Evolutionary conservation across 1,140 invertebrate genomes (phyloP), one percentile per base, ranked within the genome.

Genomic region (Aphelenchoides besseyi): DNA sequence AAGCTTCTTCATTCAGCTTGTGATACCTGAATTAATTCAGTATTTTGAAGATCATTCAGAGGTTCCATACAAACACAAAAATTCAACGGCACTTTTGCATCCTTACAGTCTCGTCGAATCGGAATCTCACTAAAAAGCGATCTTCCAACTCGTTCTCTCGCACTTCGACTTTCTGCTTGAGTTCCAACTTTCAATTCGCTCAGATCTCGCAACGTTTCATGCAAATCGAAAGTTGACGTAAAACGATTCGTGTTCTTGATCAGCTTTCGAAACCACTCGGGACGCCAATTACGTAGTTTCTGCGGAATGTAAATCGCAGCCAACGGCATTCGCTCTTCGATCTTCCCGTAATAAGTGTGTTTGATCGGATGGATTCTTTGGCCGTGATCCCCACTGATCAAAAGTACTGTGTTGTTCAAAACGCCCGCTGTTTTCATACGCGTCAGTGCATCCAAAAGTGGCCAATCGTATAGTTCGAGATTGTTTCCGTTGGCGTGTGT

Each of bases 361-460:
- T 80, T 64, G 32, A 78, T 67, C 16, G 71, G n/a, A 35, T 18
- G 55, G 55, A 79, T 80, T 52, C 77, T 18, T 12, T 79, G 77
- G 3, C 86, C 86, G 74, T 87, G 86, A 68, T 87, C 86, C 3
- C 81, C 83, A 79, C 86, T 83, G 2, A 86, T 64, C 12, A 86
- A 72, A 2, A 86, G 69, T 8, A 86, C 61, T 1, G 86, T 85
- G 59, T 86, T 85, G 33, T 85, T 82, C 33, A 87, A 74, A 16
- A 68, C 77, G 23, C 74, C 74, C 2, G 33, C 16, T 5, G 18
- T 18, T 12, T 37, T 35, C 30, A 75, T 71, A 1, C 53, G 28
- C 29, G 5, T 33, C 37, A 75, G 30, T 1, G 57, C 35, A 16
- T 75, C 61, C 12, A 18, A 23, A 18, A 75, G 29, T 12, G 29